Evolutionary conservation across 2,888 invertebrate genomes (phyloP).

Genomic region (Mimumesa dahlbomi): DNA sequence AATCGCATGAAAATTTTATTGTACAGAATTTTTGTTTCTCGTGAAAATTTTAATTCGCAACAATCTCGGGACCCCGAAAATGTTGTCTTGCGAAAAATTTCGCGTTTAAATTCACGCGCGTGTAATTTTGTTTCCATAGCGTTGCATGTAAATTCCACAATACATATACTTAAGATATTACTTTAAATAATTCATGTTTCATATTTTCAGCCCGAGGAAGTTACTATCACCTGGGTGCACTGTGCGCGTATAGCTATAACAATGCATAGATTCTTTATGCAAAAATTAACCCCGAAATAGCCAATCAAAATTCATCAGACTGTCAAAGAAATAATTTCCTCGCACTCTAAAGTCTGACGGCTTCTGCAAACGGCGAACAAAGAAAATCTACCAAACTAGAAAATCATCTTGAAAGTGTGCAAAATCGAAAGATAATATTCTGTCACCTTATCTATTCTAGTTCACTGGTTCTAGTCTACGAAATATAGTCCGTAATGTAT

Average conservation of each 20-base stretch:
- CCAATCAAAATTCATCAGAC: not conserved
- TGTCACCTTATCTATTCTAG: slow-evolving; percentile 10
- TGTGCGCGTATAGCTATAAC: slow-evolving; percentile 67
- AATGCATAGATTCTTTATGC: not conserved
- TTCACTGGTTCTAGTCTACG: slow-evolving; percentile 45
- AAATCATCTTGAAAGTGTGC: slow-evolving; percentile 15
- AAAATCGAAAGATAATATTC: not conserved
- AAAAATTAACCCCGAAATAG: too few relatives aligned
- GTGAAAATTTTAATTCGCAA: too few relatives aligned
- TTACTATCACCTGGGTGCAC: slow-evolving; percentile 71
- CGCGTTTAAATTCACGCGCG: too few relatives aligned
- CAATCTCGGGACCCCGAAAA: too few relatives aligned
- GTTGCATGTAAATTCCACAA: too few relatives aligned
- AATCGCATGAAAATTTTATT: too few relatives aligned
- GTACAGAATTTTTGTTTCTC: too few relatives aligned
- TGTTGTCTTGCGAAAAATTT: too few relatives aligned
- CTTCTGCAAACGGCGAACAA: not conserved
- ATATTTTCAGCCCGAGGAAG: slow-evolving; percentile 67
- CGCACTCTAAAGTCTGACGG: too few relatives aligned
- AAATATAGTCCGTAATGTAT: slow-evolving; percentile 28
- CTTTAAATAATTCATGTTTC: too few relatives aligned
- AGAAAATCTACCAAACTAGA: not conserved
- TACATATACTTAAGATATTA: too few relatives aligned
- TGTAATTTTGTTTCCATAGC: too few relatives aligned
- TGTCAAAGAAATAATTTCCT: not conserved